Conservation (phyloP, 2,113 vertebrate genomes). For the Danionella cerebrum region DNA sequence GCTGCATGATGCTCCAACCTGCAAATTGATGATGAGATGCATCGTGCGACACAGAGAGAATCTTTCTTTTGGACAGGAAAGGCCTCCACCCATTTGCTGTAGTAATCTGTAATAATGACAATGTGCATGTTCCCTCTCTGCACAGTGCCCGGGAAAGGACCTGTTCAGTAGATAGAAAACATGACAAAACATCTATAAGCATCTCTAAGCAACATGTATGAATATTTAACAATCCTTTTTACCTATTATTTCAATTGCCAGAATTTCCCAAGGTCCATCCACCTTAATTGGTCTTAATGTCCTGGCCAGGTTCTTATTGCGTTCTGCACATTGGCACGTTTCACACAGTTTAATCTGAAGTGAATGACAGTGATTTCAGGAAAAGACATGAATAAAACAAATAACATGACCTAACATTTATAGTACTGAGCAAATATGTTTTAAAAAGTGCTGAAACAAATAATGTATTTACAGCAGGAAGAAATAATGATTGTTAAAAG, state of each 20-base stretch:
- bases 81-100: conserved; percentile 84
- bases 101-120: conserved; percentile 73
- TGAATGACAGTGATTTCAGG: neutral
- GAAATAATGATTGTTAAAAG: too few relatives aligned
- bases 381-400: neutral
- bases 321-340: conserved; percentile 77
- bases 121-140: conserved; percentile 64
- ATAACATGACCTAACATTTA: neutral
- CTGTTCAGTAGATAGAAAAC: conserved; percentile 50
- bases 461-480: too few relatives aligned
- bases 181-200: neutral
- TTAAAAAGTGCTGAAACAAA: too few relatives aligned
- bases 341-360: conserved; percentile 84
- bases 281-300: conserved; percentile 70
- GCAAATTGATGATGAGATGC: conserved; percentile 73
- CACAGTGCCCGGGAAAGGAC: conserved; percentile 72
- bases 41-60: conserved; percentile 69
- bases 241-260: conserved; percentile 76
- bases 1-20: conserved; percentile 54
- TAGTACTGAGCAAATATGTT: too few relatives aligned
- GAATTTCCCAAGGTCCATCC: conserved; percentile 78
- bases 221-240: neutral
- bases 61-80: conserved; percentile 73
- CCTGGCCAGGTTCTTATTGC: conserved; percentile 67
- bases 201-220: neutral